phyloP scores from a whole-genome alignment of 2,797 vertebrate genomes.

The Chrosomus eos region DNA sequence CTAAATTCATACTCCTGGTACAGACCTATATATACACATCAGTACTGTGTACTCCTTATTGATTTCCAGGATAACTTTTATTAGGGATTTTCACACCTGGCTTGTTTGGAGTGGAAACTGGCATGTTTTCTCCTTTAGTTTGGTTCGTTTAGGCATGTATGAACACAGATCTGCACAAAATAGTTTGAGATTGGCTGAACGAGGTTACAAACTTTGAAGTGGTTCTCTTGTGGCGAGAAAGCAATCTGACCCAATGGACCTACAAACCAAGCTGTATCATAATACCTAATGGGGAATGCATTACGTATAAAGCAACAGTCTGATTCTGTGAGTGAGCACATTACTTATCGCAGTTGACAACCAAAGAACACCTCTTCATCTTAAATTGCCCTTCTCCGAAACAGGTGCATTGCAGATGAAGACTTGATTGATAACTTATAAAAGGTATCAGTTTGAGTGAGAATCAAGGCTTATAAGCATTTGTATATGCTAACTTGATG shows the following conservation, averaged over 20 bases:
- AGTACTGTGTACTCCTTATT: too few relatives aligned
- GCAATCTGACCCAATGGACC: background rate
- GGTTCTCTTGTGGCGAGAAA: background rate
- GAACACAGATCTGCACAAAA: background rate
- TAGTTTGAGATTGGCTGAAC: background rate
- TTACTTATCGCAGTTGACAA: background rate
- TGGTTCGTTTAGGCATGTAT: background rate
- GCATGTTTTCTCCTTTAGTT: background rate
- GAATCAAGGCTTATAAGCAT: too few relatives aligned
- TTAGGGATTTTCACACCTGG: background rate
- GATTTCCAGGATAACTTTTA: too few relatives aligned
- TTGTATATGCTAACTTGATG: background rate
- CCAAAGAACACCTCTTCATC: background rate
- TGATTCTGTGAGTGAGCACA: background rate
- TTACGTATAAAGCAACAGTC: background rate
- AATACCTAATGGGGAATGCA: background rate
- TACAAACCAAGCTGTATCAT: background rate
- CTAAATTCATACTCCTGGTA: constrained; percentile 14
- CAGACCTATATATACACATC: background rate
- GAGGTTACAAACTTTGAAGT: background rate
- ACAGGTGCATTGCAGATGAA: background rate
- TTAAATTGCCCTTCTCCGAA: background rate
- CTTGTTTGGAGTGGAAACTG: background rate
- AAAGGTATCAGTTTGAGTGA: background rate
- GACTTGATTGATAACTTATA: background rate